phyloP scores from a whole-genome alignment of 2,888 invertebrate genomes.

The Micoletzkya japonica region DNA sequence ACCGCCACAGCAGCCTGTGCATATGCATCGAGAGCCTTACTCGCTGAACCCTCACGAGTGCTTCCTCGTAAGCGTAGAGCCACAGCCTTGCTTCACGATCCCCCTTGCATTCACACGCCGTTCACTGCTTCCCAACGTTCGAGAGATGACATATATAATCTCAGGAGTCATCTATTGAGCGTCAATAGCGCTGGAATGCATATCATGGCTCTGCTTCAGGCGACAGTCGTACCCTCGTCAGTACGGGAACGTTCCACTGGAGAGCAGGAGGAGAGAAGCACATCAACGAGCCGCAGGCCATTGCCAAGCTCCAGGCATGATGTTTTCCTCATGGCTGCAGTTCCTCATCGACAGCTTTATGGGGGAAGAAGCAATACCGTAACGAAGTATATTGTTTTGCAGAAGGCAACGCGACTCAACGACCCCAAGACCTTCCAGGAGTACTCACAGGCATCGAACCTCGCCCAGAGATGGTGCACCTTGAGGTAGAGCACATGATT shows the following conservation, averaged over 20 bases:
- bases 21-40: too few species aligned
- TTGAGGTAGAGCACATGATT: constrained; percentile 22
- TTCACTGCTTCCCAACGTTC: too few species aligned
- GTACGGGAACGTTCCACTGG: constrained; percentile 95
- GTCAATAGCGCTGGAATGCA: too few species aligned
- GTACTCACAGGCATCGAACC: constrained; percentile 82
- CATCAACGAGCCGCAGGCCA: constrained; percentile 88
- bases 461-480: constrained; percentile 72
- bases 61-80: too few species aligned
- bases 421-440: constrained; percentile 82
- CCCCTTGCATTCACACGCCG: too few species aligned
- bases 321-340: neutral
- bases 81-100: too few species aligned
- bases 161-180: too few species aligned
- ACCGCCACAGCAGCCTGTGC: too few species aligned
- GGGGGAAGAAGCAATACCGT: neutral
- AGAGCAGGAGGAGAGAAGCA: constrained; percentile 87
- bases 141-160: too few species aligned
- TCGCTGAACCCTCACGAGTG: too few species aligned
- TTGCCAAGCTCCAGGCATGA: constrained; percentile 75
- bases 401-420: constrained; percentile 77
- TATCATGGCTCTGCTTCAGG: too few species aligned
- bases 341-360: too few species aligned
- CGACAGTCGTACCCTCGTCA: constrained; percentile 79
- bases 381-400: neutral